Conservation (phyloP, 2,888 invertebrate species). For the Syrista parreyssii region DNA sequence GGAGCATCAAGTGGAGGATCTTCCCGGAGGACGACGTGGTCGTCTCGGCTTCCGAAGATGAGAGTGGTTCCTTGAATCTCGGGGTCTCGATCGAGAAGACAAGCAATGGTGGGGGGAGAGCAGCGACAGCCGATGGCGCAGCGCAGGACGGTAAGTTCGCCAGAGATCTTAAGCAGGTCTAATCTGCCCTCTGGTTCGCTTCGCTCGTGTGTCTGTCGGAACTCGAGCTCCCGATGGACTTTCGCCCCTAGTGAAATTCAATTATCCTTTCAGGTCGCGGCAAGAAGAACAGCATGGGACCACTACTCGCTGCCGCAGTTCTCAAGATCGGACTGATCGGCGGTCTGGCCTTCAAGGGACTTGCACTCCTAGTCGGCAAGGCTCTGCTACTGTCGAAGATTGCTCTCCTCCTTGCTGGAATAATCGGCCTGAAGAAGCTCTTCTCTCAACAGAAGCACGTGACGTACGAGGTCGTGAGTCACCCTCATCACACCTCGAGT, state of each 20-base stretch:
- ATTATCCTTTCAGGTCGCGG: constrained; percentile 69
- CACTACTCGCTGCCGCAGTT: constrained; percentile 79
- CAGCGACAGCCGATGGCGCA: constrained; percentile 16
- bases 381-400: constrained; percentile 87
- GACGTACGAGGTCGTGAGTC: constrained; percentile 81
- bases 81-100: constrained; percentile 78
- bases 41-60: constrained; percentile 76
- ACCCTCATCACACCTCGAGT: constrained; percentile 73
- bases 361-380: constrained; percentile 85
- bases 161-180: too few species aligned
- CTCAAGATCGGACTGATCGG: constrained; percentile 86
- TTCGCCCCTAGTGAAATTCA: too few species aligned
- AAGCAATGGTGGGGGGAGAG: constrained; percentile 62
- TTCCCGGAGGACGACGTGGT: constrained; percentile 84
- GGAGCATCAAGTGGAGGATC: constrained; percentile 82
- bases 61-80: constrained; percentile 76
- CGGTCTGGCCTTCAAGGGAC: constrained; percentile 82
- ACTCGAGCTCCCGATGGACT: too few species aligned
- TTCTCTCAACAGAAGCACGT: constrained; percentile 81
- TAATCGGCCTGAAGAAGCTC: constrained; percentile 85
- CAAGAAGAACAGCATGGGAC: constrained; percentile 79
- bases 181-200: too few species aligned
- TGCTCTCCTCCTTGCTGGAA: constrained; percentile 81
- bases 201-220: too few species aligned
- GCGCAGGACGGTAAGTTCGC: constrained; percentile 55